phyloP scores from a whole-genome alignment of 2,888 invertebrate genomes.

The Cryptops parisi region DNA sequence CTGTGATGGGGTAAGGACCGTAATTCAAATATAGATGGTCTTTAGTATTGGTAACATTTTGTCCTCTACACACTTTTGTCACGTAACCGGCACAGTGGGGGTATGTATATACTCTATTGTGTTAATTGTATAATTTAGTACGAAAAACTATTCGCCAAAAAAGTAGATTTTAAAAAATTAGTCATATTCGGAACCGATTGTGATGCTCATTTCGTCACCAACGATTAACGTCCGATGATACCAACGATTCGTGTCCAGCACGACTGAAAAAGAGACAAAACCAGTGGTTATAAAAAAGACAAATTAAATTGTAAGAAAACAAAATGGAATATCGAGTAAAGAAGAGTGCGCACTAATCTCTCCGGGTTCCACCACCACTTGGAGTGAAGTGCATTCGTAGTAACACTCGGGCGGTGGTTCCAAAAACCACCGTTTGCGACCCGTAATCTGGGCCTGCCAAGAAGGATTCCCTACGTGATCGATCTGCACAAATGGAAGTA shows the following conservation, averaged over 20 bases:
- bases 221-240: slow-evolving; percentile 81
- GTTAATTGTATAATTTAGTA: too few relatives aligned
- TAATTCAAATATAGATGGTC: too few relatives aligned
- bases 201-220: slow-evolving; percentile 79
- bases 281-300: slow-evolving; percentile 8
- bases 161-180: too few relatives aligned
- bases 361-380: slow-evolving; percentile 61
- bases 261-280: slow-evolving; percentile 47
- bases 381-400: slow-evolving; percentile 52
- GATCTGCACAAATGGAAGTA: slow-evolving; percentile 48
- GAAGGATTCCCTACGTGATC: slow-evolving; percentile 87
- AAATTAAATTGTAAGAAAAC: too few relatives aligned
- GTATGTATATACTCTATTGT: too few relatives aligned
- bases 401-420: slow-evolving; percentile 88
- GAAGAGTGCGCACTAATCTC: slow-evolving; percentile 63
- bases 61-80: too few relatives aligned
- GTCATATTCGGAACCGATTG: slow-evolving; percentile 92
- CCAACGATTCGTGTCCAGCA: slow-evolving; percentile 89
- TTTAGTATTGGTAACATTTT: too few relatives aligned
- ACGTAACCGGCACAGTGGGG: too few relatives aligned
- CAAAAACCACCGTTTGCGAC: slow-evolving; percentile 73
- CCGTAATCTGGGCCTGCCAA: slow-evolving; percentile 91
- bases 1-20: too few relatives aligned
- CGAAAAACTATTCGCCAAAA: too few relatives aligned
- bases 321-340: too few relatives aligned